Percentiles rank a stretch among this genome's conserved stretches.
Conservation (phyloP, 2,113 vertebrate genomes). For the Nothobranchius furzeri region DNA sequence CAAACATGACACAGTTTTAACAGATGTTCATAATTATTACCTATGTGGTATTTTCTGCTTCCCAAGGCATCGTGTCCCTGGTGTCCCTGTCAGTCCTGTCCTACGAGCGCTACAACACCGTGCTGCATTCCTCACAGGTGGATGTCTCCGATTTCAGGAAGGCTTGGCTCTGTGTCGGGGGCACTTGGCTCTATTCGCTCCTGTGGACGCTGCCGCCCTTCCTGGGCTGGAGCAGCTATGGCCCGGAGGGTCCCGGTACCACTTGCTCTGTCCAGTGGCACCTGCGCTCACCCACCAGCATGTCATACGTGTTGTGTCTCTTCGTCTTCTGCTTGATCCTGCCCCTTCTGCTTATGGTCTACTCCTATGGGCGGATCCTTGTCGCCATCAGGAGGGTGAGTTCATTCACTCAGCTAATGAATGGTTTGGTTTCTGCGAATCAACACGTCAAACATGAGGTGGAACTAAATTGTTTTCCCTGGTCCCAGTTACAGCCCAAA, state of each 20-base stretch:
- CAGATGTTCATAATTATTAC: too few relatives aligned
- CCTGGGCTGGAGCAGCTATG: constrained; percentile 77
- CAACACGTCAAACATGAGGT: too few relatives aligned
- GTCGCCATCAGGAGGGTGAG: constrained; percentile 67
- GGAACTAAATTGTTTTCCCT: too few relatives aligned
- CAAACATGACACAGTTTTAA: too few relatives aligned
- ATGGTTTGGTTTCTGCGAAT: too few relatives aligned
- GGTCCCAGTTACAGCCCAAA: too few relatives aligned
- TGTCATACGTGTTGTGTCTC: constrained; percentile 74
- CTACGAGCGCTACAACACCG: constrained; percentile 68
- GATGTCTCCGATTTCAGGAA: constrained; percentile 74
- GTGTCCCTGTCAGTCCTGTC: constrained; percentile 74
- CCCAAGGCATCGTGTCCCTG: constrained; percentile 75
- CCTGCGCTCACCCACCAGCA: constrained; percentile 54
- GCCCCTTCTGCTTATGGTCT: constrained; percentile 72
- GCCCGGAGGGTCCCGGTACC: constrained; percentile 72
- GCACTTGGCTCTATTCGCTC: constrained; percentile 76
- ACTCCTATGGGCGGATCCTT: constrained; percentile 61
- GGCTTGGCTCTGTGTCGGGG: constrained; percentile 67
- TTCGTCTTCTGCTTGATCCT: constrained; percentile 72
- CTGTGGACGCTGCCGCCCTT: constrained; percentile 74
- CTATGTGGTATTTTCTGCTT: not conserved
- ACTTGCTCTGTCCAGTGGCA: constrained; percentile 76
- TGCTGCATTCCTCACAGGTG: constrained; percentile 54
- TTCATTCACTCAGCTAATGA: not conserved